phyloP scores from a whole-genome alignment of 2,797 vertebrate genomes.

The Miopithecus talapoin region DNA sequence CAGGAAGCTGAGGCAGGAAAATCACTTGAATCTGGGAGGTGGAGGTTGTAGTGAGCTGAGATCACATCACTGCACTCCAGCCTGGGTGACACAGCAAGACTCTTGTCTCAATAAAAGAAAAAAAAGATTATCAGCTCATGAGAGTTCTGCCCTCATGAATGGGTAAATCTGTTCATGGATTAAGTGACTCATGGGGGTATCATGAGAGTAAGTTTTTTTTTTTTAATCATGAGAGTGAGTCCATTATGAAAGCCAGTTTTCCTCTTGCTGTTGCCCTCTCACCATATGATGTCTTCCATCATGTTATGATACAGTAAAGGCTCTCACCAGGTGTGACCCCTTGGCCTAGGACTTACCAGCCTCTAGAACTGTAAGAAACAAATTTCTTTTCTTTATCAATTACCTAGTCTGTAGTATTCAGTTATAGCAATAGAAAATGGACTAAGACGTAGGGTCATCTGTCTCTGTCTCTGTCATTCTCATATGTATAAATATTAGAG shows the following conservation, averaged over 20 bases:
- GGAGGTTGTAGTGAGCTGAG: too few species aligned
- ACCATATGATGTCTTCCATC: not conserved
- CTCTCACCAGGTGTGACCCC: not conserved
- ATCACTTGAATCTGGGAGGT: too few species aligned
- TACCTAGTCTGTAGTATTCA: not conserved
- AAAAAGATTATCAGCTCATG: not conserved
- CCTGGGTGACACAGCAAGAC: too few species aligned
- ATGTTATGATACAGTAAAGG: not conserved
- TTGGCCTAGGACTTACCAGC: not conserved
- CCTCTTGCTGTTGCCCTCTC: not conserved
- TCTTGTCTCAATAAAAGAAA: too few species aligned
- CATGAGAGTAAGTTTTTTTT: not conserved
- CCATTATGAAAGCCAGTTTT: not conserved
- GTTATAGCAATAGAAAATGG: not conserved
- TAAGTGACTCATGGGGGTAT: not conserved
- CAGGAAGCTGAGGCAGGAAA: too few species aligned
- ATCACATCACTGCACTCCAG: too few species aligned
- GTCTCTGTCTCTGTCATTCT: not conserved
- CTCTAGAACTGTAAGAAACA: not conserved
- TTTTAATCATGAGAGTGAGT: not conserved
- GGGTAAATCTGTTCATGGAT: not conserved
- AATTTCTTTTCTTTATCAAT: not conserved
- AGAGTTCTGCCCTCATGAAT: not conserved
- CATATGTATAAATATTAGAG: not conserved
- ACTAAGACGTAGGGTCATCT: not conserved